These are phyloP conservation scores for Tylochromis polylepis DNA, from an alignment of 2,113 vertebrate species.

Conservation along the genomic window DNA sequence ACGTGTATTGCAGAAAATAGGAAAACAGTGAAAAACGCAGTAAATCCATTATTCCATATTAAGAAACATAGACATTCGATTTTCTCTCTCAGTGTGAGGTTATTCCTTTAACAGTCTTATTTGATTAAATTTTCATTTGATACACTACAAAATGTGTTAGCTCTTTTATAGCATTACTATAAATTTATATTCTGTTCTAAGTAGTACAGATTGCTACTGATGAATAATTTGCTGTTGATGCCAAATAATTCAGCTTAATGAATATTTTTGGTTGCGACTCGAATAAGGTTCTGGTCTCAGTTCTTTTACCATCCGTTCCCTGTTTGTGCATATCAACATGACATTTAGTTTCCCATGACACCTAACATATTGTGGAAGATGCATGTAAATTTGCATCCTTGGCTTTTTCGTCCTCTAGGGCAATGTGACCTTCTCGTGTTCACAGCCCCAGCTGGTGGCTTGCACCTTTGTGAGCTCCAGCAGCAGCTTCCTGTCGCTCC, in stretches of 20 bases:
- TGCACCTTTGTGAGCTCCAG: constrained; percentile 85
- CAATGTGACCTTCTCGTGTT: constrained; percentile 95
- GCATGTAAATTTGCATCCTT: constrained; percentile 18
- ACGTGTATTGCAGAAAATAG: not conserved
- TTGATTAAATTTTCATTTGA: not conserved
- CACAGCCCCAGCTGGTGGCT: constrained; percentile 83
- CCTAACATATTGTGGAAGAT: not conserved
- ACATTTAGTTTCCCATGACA: constrained; percentile 1
- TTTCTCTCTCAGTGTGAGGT: not conserved
- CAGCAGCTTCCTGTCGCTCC: constrained; percentile 86
- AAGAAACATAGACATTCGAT: not conserved
- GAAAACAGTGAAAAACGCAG: not conserved
- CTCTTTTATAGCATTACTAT: not conserved
- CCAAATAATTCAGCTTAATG: not conserved
- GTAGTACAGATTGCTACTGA: not conserved
- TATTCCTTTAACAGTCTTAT: not conserved
- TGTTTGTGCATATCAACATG: not conserved
- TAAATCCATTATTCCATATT: not conserved
- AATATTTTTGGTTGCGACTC: not conserved
- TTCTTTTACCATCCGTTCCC: constrained; percentile 12
- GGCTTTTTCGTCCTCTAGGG: constrained; percentile 73
- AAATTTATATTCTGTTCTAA: not conserved
- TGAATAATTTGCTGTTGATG: not conserved
- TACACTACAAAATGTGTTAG: not conserved
- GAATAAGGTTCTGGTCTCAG: not conserved